Evolutionary conservation across 1,140 invertebrate species (phyloP), one percentile per base, ranked within the genome.

Genomic region (Helicoverpa armigera): DNA sequence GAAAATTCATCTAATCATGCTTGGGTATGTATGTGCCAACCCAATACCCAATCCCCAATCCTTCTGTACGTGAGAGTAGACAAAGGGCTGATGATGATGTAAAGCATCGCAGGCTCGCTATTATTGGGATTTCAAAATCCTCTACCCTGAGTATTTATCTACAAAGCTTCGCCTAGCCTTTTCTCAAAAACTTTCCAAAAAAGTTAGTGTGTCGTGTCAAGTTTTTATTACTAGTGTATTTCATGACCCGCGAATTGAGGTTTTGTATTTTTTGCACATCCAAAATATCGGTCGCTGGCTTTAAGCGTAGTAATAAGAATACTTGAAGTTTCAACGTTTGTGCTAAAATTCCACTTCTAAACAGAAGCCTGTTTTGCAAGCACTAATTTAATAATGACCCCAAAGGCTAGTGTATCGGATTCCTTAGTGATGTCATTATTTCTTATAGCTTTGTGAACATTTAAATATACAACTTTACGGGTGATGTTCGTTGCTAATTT

Each of bases 281-380:
- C 48, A 75, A 56, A 60, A 58, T 23, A 48, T 56, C 14, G 35
- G 50, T 70, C 56, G 7, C 35, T 35, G 9, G 35, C 35, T 43
- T 7, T 43, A 43, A 43, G 5, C 1, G 5, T 43, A 43, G 35
- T 43, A 43, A 43, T 1, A 9, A 43, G 5, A 43, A 43, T 9
- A 5, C 35, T 29, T 7, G 2, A 18, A 35, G 23, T 16, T 60
- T 60, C 16, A 60, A 53, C 51, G 16, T 48, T 56, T 78, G 76
- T 70, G 35, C 76, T 50, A 16, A 79, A 58, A 79, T 60, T 48
- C 76, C 58, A 79, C 76, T 79, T 79, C 29, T 18, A 63, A 23
- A 53, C 63, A 10, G 16, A 65, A 77, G 60, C 75, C 18, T 77
- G 61, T 67, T 77, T 43, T 65, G 13, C 16, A 53, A 58, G 29